Base-by-base conservation (phyloP, 2,888 invertebrate genomes). In the Aporophyla lueneburgensis region DNA sequence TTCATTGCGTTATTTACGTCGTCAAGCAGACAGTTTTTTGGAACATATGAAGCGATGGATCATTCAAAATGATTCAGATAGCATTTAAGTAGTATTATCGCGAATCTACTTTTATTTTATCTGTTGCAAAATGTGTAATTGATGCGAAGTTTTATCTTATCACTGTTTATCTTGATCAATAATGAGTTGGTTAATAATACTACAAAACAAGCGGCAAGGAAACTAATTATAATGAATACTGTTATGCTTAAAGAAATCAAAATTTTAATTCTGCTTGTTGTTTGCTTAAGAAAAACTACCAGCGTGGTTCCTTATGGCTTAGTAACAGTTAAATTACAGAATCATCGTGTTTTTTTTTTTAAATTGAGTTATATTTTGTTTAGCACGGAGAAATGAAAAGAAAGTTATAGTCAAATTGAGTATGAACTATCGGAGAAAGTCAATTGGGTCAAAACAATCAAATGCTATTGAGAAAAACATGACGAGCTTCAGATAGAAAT, bases 361-460 rank as follows among this genome's bases (percentile, higher is more conserved):
- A n/a, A n/a, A n/a, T n/a, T 33, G 2, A 16, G 5, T n/a, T 5
- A 16, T 19, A 19, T 27, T 67, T 33, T 24, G 6, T 46, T 24
- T 53, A 33, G 5, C 9, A 10, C 14, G 21, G 19, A 66, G 33
- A 59, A 66, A 69, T n/a, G 1, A 24, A 68, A 72, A 19, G 59
- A 61, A 69, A 69, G 81, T 56, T 46, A 40, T 19, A 24, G 24
- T 43, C 46, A 4, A 5, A 68, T 19, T 16, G 21, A 65, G 7
- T 33, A 14, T 24, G 12, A 46, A 54, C 10, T n/a, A 54, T 21
- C 33, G 40, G 74, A 49, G 78, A 81, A 74, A 81, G 78, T 16
- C 33, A 16, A 5, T 5, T 58, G 40, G 21, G n/a, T 59, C 33
- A 62, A 27, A 62, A 33, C 24, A 27, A 59, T 61, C 43, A 21